phyloP scores from a whole-genome alignment of 2,888 invertebrate species.

The Embidobia sp. region DNA sequence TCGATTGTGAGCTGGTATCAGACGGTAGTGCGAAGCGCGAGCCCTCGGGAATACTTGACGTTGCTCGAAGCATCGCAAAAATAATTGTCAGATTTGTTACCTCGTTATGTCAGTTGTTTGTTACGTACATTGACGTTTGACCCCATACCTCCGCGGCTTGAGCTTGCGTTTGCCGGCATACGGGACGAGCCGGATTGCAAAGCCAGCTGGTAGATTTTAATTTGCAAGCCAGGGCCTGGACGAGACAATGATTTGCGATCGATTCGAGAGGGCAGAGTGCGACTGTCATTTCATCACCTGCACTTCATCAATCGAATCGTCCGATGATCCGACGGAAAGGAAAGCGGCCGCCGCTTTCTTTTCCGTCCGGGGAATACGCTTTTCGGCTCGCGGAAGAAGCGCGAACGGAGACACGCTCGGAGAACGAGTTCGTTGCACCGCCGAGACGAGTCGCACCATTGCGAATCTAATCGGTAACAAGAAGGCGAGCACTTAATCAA shows the following conservation, averaged over 20 bases:
- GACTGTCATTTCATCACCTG: constrained; percentile 56
- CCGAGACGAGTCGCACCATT: constrained; percentile 41
- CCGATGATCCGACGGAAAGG: constrained; percentile 2
- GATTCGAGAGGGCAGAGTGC: constrained; percentile 78
- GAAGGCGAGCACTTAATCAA: constrained; percentile 62
- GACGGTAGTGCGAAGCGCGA: constrained; percentile 65
- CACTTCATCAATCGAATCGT: constrained; percentile 38
- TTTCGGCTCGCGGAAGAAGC: not conserved
- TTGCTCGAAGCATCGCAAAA: constrained; percentile 74
- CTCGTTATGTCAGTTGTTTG: constrained; percentile 56
- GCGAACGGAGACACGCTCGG: too few species aligned
- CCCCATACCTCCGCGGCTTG: constrained; percentile 50
- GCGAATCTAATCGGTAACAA: constrained; percentile 63
- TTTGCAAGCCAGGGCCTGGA: constrained; percentile 14
- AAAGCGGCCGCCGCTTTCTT: constrained; percentile 36
- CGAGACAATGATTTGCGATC: constrained; percentile 59
- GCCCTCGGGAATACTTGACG: constrained; percentile 67
- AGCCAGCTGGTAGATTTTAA: not conserved
- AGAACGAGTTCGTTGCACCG: constrained; percentile 25
- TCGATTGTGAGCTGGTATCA: constrained; percentile 61
- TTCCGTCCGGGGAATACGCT: constrained; percentile 13
- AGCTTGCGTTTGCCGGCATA: constrained; percentile 61
- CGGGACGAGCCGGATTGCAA: constrained; percentile 66
- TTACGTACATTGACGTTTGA: constrained; percentile 45
- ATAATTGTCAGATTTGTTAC: constrained; percentile 66